These are phyloP conservation scores for Phataginus tricuspis DNA, from an alignment of 2,797 vertebrate species.

Conservation along the genomic window DNA sequence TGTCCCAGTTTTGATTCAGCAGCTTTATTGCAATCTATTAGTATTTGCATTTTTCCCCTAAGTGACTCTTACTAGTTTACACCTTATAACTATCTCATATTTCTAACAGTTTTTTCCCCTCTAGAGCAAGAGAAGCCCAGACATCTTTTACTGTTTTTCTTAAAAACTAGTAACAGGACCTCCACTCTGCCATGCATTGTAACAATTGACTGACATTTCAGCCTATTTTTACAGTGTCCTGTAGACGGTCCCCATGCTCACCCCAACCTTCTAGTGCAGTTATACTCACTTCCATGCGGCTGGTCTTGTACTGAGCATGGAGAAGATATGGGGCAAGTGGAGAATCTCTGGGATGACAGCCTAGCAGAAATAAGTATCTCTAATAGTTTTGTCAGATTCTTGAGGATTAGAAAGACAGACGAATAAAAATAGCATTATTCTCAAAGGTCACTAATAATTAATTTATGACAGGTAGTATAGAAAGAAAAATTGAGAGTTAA, in stretches of 20 bases:
- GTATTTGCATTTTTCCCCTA: not conserved
- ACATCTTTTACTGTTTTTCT: not conserved
- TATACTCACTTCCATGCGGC: not conserved
- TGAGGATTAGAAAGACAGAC: not conserved
- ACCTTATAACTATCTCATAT: not conserved
- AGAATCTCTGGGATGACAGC: not conserved
- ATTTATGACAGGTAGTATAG: not conserved
- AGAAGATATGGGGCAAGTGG: accelerated
- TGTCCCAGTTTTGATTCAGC: not conserved
- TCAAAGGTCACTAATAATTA: not conserved
- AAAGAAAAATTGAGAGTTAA: not conserved
- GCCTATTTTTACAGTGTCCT: not conserved
- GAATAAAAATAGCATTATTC: not conserved
- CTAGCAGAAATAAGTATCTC: not conserved
- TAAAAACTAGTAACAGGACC: not conserved
- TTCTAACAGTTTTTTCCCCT: not conserved
- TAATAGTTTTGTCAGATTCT: not conserved
- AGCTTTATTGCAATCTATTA: not conserved
- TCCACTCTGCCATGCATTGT: not conserved
- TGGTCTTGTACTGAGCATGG: not conserved
- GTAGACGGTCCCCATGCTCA: not conserved
- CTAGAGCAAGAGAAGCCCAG: not conserved
- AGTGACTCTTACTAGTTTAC: not conserved
- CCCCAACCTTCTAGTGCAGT: accelerated
- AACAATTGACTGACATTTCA: not conserved